Evolutionary conservation across 1,140 invertebrate species (phyloP), one percentile per base, ranked within the genome.

Genomic region (Oryctes rhinoceros): DNA sequence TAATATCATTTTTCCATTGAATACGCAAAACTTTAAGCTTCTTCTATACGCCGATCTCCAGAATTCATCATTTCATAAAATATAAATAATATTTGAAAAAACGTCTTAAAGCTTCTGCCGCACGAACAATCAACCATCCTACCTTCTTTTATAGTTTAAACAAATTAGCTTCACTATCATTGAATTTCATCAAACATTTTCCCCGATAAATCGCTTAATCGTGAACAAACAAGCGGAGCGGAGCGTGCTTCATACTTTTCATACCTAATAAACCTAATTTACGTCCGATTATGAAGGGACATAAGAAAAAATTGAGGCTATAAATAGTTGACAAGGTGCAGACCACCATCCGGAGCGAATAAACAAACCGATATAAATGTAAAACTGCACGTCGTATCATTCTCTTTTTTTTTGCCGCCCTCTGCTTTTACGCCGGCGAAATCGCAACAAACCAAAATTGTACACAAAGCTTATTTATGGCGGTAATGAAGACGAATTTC

Each of bases 401-500:
- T 59, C 15, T 6, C 53, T n/a, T 59, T n/a, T 59, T 18, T 7
- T 59, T 13, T 49, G n/a, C 24, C 49, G 15, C 18, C 53, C 6
- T 59, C 18, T 37, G 65, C 24, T 71, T 71, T 1, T 15, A 35
- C 65, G 35, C 6, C 24, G 65, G 9, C 15, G 65, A 71, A 71
- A 71, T 71, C 65, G 24, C 65, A 37, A 71, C 65, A 30, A 71
- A 71, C 65, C 65, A 24, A 30, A 37, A 15, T 71, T 37, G 65
- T 71, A 71, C 24, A 35, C 35, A 71, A 71, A 37, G 30, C 65
- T 71, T 71, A 71, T 71, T 71, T 71, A 71, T 71, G 65, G 18
- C 10, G 65, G 35, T 71, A 71, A 71, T 71, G 65, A 71, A 71
- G 24, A 71, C 65, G 65, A 20, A 71, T 71, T 71, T 71, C 65